phyloP scores from a whole-genome alignment of 2,113 vertebrate species.

The Prionailurus bengalensis region DNA sequence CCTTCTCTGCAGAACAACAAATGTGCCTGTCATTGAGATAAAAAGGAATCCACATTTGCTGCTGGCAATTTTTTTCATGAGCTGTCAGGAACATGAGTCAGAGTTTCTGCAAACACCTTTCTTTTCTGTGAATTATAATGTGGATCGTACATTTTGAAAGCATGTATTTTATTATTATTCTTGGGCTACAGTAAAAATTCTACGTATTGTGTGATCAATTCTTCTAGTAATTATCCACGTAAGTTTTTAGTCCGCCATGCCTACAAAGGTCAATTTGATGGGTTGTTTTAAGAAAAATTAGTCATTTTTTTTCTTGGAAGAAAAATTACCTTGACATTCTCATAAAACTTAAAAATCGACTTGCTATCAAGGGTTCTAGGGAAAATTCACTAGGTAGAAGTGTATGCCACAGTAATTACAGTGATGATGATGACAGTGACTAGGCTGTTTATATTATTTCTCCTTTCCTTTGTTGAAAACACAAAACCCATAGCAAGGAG shows the following conservation, averaged over 20 bases:
- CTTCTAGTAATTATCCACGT: conserved; percentile 6
- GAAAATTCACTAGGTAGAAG: neutral
- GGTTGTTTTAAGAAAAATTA: conserved; percentile 46
- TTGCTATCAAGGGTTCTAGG: neutral
- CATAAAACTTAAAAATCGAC: neutral
- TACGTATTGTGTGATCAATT: neutral
- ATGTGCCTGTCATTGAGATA: conserved; percentile 67
- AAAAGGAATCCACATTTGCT: conserved; percentile 61
- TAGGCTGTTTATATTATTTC: neutral
- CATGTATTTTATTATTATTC: conserved; percentile 21
- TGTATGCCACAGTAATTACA: neutral
- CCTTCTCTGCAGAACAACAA: conserved; percentile 69
- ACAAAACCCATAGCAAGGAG: neutral
- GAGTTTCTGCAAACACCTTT: conserved; percentile 75
- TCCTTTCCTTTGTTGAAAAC: conserved; percentile 38
- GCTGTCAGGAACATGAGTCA: conserved; percentile 79
- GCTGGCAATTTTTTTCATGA: conserved; percentile 73
- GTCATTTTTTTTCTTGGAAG: neutral
- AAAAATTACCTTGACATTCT: conserved; percentile 51
- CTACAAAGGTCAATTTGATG: neutral
- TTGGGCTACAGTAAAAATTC: conserved; percentile 41
- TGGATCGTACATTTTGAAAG: conserved; percentile 47
- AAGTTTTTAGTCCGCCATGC: neutral
- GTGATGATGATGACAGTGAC: neutral
- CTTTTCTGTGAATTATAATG: conserved; percentile 71